phyloP scores from a whole-genome alignment of 2,797 vertebrate species.

The Pseudochirops cupreus region DNA sequence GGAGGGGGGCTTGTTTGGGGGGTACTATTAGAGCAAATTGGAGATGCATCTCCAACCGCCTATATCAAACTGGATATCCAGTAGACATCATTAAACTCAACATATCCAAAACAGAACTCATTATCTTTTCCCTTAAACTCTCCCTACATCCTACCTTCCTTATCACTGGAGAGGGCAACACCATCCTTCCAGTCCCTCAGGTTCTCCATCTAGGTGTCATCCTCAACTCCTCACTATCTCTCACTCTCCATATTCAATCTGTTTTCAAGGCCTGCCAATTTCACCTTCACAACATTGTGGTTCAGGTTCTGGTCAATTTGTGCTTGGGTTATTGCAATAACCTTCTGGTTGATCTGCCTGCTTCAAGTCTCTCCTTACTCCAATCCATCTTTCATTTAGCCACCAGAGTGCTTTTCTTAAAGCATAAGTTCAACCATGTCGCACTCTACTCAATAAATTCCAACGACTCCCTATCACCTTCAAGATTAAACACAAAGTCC shows the following conservation, averaged over 20 bases:
- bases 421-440: background rate
- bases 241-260: background rate
- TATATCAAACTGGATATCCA: background rate
- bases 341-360: background rate
- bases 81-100: background rate
- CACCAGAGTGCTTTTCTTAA: background rate
- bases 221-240: background rate
- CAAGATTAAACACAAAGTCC: background rate
- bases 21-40: background rate
- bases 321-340: background rate
- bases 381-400: background rate
- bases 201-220: background rate
- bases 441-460: background rate
- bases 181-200: background rate
- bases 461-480: background rate
- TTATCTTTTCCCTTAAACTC: background rate
- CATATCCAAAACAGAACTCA: background rate
- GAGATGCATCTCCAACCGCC: background rate
- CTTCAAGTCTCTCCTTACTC: background rate
- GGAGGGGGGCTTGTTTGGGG: too few species aligned
- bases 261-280: background rate
- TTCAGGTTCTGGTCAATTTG: background rate
- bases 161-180: background rate
- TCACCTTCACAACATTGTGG: background rate
- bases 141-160: background rate